Evolutionary conservation across 1,140 invertebrate species (phyloP).

Genomic region (Eriocheir sinensis): DNA sequence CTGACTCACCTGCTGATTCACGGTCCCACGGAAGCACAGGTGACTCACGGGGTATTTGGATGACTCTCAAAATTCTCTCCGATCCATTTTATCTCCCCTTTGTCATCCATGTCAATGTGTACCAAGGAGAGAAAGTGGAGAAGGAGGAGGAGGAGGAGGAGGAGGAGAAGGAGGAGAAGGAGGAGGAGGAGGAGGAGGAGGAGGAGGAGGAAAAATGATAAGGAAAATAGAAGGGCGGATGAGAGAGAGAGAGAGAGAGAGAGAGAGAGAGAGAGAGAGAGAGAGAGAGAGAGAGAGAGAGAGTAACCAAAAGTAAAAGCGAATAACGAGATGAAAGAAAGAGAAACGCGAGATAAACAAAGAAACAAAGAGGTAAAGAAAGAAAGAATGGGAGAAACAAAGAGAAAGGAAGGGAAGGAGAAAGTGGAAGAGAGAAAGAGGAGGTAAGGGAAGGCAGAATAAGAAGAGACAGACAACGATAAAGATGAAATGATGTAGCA

Average conservation of each 20-base stretch:
- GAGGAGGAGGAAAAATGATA: too few relatives aligned
- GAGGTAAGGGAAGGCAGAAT: too few relatives aligned
- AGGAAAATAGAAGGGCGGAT: too few relatives aligned
- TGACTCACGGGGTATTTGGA: too few relatives aligned
- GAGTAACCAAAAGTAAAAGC: not conserved
- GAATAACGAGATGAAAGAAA: not conserved
- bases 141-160: not conserved
- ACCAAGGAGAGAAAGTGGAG: not conserved
- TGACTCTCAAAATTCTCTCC: too few relatives aligned
- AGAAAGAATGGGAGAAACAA: not conserved
- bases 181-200: too few relatives aligned
- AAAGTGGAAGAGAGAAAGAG: too few relatives aligned
- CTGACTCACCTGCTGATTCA: not conserved
- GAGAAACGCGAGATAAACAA: not conserved
- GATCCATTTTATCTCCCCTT: not conserved
- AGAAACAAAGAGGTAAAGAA: not conserved
- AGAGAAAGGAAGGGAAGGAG: too few relatives aligned
- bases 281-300: constrained; percentile 22
- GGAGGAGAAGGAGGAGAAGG: not conserved
- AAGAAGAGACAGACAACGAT: too few relatives aligned
- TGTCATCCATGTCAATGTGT: not conserved
- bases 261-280: not conserved
- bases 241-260: too few relatives aligned
- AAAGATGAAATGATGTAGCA: too few relatives aligned
- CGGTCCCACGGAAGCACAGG: not conserved